Percentiles rank a stretch among this genome's conserved stretches.
These are phyloP conservation scores for Catocala fraxini DNA, from an alignment of 2,888 invertebrate species.

Conservation along the genomic window DNA sequence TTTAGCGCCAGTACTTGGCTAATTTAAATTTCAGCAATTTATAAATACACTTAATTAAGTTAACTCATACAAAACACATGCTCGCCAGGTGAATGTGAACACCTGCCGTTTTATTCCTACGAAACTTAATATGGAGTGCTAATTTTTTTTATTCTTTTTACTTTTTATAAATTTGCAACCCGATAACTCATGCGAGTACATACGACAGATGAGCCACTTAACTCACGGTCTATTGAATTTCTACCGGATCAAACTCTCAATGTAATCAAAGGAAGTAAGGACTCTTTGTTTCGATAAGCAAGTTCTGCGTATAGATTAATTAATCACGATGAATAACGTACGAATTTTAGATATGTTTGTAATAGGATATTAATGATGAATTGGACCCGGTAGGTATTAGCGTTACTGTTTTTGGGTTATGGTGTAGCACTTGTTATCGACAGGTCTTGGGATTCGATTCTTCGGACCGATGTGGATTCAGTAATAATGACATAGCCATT, in stretches of 20 bases:
- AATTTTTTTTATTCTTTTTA: conserved; percentile 64
- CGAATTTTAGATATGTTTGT: conserved; percentile 34
- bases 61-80: conserved; percentile 75
- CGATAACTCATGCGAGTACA: conserved; percentile 71
- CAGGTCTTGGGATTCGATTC: no score
- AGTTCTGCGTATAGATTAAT: conserved; percentile 48
- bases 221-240: conserved; percentile 76
- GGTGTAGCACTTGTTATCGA: no score
- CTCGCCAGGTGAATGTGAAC: conserved; percentile 78
- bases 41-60: conserved; percentile 71
- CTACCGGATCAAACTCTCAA: conserved; percentile 57
- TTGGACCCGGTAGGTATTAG: no score
- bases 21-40: conserved; percentile 63
- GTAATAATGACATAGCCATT: no score
- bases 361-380: background rate
- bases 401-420: no score
- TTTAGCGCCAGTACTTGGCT: conserved; percentile 46
- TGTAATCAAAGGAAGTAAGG: conserved; percentile 57
- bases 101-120: conserved; percentile 76
- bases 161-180: conserved; percentile 69
- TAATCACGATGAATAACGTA: conserved; percentile 54
- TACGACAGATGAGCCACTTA: conserved; percentile 81
- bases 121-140: conserved; percentile 82
- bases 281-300: conserved; percentile 51
- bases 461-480: no score